Conservation (phyloP, 2,797 vertebrate genomes). For the Notolepis coatsorum region DNA sequence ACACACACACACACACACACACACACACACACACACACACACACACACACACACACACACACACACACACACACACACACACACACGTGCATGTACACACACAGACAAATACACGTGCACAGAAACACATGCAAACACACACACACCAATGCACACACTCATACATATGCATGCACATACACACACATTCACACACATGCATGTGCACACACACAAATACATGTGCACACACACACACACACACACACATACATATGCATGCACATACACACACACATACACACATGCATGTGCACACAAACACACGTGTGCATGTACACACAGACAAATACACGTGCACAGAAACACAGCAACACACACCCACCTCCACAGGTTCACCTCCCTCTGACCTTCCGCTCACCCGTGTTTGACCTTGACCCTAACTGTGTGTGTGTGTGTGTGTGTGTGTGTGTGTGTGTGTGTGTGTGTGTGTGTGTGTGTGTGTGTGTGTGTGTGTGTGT, state of each 20-base stretch:
- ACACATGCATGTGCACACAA: slow-evolving; percentile 9
- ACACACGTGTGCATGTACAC: too few species aligned
- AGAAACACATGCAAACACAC: slow-evolving; percentile 17
- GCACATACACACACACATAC: too few species aligned
- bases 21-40: too few species aligned
- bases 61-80: not conserved
- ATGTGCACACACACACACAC: not conserved
- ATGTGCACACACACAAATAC: not conserved
- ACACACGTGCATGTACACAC: not conserved
- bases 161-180: slow-evolving; percentile 14
- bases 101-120: not conserved
- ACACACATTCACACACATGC: slow-evolving; percentile 26
- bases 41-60: not conserved
- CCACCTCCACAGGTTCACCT: slow-evolving; percentile 30
- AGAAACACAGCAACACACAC: slow-evolving; percentile 13
- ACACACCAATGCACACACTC: slow-evolving; percentile 27
- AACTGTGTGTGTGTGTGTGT: slow-evolving; percentile 39
- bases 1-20: too few species aligned
- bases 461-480: slow-evolving; percentile 36
- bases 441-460: slow-evolving; percentile 30
- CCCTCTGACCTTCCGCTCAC: slow-evolving; percentile 57
- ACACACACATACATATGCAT: not conserved
- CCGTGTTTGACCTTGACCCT: slow-evolving; percentile 70
- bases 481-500: slow-evolving; percentile 37
- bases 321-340: slow-evolving; percentile 7